Evolutionary conservation across 2,888 invertebrate genomes (phyloP).

Genomic region (Drosophila neotestacea): DNA sequence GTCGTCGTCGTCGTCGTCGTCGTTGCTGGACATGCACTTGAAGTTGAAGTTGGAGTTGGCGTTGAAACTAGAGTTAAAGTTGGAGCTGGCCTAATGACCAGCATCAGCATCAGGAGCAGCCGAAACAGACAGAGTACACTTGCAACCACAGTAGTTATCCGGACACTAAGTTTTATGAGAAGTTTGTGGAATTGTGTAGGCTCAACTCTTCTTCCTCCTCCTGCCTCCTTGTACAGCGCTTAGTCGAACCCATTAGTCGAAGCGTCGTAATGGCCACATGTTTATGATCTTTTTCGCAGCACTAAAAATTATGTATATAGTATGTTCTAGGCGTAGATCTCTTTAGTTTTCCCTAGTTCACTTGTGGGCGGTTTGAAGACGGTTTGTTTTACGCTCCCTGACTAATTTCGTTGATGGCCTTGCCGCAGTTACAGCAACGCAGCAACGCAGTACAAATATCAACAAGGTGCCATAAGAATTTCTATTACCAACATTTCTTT

Average conservation of each 20-base stretch:
- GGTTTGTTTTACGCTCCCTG: slow-evolving; percentile 46
- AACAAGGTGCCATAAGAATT: background rate
- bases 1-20: slow-evolving; percentile 32
- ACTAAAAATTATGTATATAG: slow-evolving; percentile 51
- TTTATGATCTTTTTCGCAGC: slow-evolving; percentile 66
- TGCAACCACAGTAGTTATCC: slow-evolving; percentile 22
- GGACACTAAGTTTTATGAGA: slow-evolving; percentile 34
- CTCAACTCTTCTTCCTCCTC: background rate
- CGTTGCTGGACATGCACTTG: no score
- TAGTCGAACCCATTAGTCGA: slow-evolving; percentile 58
- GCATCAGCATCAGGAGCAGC: slow-evolving; percentile 40
- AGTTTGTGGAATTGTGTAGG: slow-evolving; percentile 44
- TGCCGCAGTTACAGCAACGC: slow-evolving; percentile 20
- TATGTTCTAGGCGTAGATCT: slow-evolving; percentile 28
- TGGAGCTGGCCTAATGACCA: slow-evolving; percentile 48
- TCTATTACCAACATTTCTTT: background rate
- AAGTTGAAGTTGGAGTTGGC: slow-evolving; percentile 4
- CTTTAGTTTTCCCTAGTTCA: slow-evolving; percentile 1
- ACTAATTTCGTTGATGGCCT: slow-evolving; percentile 54
- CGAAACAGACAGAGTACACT: slow-evolving; percentile 6
- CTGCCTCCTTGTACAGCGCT: slow-evolving; percentile 21
- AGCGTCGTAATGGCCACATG: slow-evolving; percentile 70
- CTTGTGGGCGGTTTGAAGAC: slow-evolving; percentile 39
- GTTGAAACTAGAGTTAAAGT: background rate
- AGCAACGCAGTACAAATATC: no score